Conservation (phyloP, 2,888 invertebrate genomes). For the Anodontia alba region DNA sequence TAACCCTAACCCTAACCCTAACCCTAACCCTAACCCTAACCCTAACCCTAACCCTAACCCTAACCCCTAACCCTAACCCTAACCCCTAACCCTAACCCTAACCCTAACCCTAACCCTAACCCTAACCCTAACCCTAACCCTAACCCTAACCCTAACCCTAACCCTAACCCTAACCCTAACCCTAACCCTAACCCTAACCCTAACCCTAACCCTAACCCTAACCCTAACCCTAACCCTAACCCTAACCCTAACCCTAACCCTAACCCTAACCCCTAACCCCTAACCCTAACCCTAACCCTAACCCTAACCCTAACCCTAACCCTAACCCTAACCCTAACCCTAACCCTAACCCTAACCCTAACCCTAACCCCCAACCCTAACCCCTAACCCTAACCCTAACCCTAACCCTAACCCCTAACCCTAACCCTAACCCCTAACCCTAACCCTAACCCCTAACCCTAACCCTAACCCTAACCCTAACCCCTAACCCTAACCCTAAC, state of each 20-base stretch:
- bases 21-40: not conserved
- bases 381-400: too few relatives aligned
- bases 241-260: slow-evolving; percentile 3
- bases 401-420: too few relatives aligned
- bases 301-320: slow-evolving; percentile 8
- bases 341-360: slow-evolving; percentile 7
- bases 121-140: not conserved
- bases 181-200: slow-evolving; percentile 3
- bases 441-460: too few relatives aligned
- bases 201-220: not conserved
- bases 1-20: slow-evolving; percentile 1
- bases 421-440: too few relatives aligned
- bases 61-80: too few relatives aligned
- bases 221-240: not conserved
- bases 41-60: not conserved
- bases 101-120: not conserved
- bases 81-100: too few relatives aligned
- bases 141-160: not conserved
- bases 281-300: slow-evolving; percentile 17
- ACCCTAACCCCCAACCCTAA: too few relatives aligned
- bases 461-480: too few relatives aligned
- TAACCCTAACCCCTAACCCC: too few relatives aligned
- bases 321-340: slow-evolving; percentile 22
- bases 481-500: too few relatives aligned
- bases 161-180: not conserved